These are phyloP conservation scores for Scartelaos histophorus DNA, from an alignment of 2,113 vertebrate genomes.

Conservation along the genomic window DNA sequence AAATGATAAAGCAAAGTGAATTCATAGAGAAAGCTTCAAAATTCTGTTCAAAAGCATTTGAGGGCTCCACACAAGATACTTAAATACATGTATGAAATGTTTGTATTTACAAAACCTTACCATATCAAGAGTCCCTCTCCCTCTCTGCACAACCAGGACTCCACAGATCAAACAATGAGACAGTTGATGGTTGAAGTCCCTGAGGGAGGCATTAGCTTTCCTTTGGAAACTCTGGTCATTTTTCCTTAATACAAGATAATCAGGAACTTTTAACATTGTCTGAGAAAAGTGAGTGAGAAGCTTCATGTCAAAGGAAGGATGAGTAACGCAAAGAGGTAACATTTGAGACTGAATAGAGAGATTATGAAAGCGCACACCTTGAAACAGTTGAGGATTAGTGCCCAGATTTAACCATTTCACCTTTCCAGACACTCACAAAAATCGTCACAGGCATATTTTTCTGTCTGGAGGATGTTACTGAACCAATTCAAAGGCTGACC, in stretches of 20 bases:
- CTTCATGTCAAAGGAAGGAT: constrained; percentile 7
- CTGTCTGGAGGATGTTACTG: constrained; percentile 24
- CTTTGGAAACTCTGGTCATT: constrained; percentile 47
- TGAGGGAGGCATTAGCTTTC: constrained; percentile 58
- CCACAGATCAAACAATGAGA: constrained; percentile 58
- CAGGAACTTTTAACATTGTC: constrained; percentile 61
- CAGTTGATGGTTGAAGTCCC: constrained; percentile 58
- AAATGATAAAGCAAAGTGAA: constrained; percentile 8
- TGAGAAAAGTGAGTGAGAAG: constrained; percentile 38
- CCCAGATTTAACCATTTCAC: constrained; percentile 44
- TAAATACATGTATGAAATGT: constrained; percentile 10
- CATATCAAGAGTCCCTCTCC: constrained; percentile 12
- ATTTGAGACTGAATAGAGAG: constrained; percentile 30
- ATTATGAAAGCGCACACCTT: constrained; percentile 13
- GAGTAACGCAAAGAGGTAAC: constrained; percentile 27
- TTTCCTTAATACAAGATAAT: constrained; percentile 56
- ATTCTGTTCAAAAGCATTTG: too few relatives aligned
- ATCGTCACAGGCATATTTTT: constrained; percentile 18
- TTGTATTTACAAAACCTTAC: constrained; percentile 17
- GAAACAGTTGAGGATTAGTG: constrained; percentile 44
- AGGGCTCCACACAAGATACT: not conserved
- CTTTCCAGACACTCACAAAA: constrained; percentile 29
- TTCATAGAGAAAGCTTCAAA: not conserved
- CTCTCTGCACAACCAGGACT: constrained; percentile 24
- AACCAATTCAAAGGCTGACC: constrained; percentile 25